Evolutionary conservation across 2,113 vertebrate genomes (phyloP), one percentile per base, ranked within the genome.

Genomic region (Zosterops lateralis): DNA sequence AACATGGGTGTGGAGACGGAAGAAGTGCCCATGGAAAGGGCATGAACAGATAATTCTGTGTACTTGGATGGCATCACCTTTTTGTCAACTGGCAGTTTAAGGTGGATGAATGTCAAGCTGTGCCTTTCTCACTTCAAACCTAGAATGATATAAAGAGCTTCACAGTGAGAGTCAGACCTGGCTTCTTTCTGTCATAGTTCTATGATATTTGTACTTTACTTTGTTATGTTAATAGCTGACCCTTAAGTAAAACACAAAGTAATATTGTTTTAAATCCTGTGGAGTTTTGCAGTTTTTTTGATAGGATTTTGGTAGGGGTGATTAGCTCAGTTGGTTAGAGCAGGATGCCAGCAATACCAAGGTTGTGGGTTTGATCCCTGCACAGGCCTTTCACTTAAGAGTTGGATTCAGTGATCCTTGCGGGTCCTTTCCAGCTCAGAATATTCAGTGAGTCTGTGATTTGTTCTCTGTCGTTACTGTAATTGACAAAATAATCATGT

Each of bases 61-160:
- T n/a, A 5, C 50, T 31, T 77, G 32, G 18, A 38, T 66, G 67
- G 14, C 24, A 15, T 86, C 51, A 58, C 34, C 8, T 47, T 34
- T 47, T 40, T 44, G 58, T 79, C 24, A 86, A 16, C 10, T 3
- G 5, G 54, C 47, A 70, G 17, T 61, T 34, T 36, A 10, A 36
- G 51, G 29, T 1, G 3, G 22, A 28, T 89, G 40, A 0, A 0
- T 48, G 17, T 66, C 0, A 0, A 38, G 22, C 61, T 61, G 13
- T 92, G 45, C 36, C 36, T 76, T 78, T 87, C 31, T 32, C 5
- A 7, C 31, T 53, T 91, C 24, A 67, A 68, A 53, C 26, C 14
- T 53, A 5, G 28, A 38, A 48, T 53, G 21, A 16, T 32, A 36
- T 6, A 12, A 47, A 73, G 67, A 78, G 20, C 8, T 89, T 67